phyloP scores from a whole-genome alignment of 2,888 invertebrate genomes.

The Cerceris rybyensis region DNA sequence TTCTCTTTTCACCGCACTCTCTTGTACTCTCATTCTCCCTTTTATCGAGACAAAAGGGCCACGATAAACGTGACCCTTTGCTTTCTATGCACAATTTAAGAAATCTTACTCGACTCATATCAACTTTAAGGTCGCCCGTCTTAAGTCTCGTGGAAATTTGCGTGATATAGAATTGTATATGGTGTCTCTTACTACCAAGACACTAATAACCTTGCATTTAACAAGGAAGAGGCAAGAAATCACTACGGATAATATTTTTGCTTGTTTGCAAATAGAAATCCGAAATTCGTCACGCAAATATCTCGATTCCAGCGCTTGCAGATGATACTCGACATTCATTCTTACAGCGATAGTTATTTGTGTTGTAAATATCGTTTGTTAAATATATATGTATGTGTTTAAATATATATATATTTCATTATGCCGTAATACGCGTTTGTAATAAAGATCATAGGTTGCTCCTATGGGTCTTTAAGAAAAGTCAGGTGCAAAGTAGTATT shows the following conservation, averaged over 20 bases:
- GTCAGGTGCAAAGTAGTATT: constrained; percentile 48
- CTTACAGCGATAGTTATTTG: constrained; percentile 48
- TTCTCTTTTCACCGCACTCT: constrained; percentile 43
- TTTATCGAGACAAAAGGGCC: not conserved
- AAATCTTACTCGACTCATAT: not conserved
- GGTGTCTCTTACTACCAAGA: not conserved
- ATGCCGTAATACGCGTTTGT: constrained; percentile 55
- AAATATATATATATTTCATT: constrained; percentile 40
- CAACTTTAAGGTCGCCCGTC: not conserved
- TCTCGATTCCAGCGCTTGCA: constrained; percentile 24
- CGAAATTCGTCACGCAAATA: constrained; percentile 22
- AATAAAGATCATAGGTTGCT: constrained; percentile 64
- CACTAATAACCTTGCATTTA: not conserved
- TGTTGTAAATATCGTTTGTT: constrained; percentile 63
- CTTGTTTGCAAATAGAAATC: no score
- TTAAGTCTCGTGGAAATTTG: constrained; percentile 5
- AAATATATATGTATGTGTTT: constrained; percentile 46
- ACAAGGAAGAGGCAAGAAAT: constrained; percentile 4
- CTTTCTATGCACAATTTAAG: constrained; percentile 6
- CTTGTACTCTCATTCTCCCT: constrained; percentile 46
- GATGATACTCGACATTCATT: constrained; percentile 29
- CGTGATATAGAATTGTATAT: not conserved
- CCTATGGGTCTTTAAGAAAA: constrained; percentile 29
- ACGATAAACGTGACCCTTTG: not conserved
- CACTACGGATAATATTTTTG: constrained; percentile 1